Conservation (phyloP, 2,797 vertebrate species). For the Delichon dasypus region DNA sequence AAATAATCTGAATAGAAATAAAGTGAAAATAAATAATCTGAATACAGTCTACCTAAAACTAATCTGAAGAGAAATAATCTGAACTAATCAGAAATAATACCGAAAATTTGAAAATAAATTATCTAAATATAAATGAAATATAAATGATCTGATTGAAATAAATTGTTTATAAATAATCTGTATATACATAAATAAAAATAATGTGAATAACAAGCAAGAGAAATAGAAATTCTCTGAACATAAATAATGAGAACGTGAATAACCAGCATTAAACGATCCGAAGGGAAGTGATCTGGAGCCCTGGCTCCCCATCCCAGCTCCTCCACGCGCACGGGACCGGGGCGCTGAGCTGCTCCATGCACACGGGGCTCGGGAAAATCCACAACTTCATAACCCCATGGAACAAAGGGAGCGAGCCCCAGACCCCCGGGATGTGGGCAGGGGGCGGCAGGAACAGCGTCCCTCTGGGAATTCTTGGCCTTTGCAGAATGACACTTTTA, state of each 20-base stretch:
- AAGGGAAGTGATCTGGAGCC: not conserved
- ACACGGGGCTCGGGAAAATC: fast-evolving
- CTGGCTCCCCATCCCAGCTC: not conserved
- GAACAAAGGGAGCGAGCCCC: fast-evolving
- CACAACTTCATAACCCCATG: fast-evolving
- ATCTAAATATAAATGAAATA: not conserved
- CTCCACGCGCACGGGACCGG: slow-evolving; percentile 53
- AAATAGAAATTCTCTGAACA: not conserved
- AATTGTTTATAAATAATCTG: not conserved
- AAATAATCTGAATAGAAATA: not conserved
- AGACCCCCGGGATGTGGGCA: fast-evolving
- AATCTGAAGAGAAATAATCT: not conserved
- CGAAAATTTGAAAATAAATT: not conserved
- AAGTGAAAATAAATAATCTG: not conserved
- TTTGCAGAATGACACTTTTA: slow-evolving; percentile 51
- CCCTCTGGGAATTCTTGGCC: not conserved
- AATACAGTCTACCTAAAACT: not conserved
- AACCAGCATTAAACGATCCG: not conserved
- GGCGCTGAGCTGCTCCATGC: not conserved
- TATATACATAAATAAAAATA: not conserved
- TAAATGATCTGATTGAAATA: not conserved
- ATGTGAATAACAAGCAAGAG: not conserved
- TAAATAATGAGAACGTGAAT: not conserved
- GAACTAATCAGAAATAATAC: not conserved
- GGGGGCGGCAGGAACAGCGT: fast-evolving